Percentiles rank a stretch among this genome's conserved stretches.
Conservation (phyloP, 1,140 invertebrate genomes). For the Alviniconcha marisindica region DNA sequence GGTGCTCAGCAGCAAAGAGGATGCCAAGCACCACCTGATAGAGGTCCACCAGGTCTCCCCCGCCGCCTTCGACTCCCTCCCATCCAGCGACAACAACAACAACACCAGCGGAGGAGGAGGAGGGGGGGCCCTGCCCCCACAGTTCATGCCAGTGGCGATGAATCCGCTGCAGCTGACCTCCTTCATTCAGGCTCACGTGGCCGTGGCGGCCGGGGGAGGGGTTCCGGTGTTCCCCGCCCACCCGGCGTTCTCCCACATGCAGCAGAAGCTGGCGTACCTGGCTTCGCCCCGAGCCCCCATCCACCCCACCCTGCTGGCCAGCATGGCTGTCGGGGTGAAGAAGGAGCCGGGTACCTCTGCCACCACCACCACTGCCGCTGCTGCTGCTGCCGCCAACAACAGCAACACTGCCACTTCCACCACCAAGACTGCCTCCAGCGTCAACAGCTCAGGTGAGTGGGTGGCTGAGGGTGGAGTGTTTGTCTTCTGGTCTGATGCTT, state of each 20-base stretch:
- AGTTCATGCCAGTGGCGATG: not conserved
- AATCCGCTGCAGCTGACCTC: not conserved
- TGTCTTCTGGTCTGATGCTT: too few relatives aligned
- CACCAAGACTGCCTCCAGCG: too few relatives aligned
- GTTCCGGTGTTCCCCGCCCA: not conserved
- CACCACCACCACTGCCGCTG: too few relatives aligned
- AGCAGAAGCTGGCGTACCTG: slow-evolving; percentile 32
- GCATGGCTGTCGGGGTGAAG: not conserved
- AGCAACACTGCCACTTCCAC: too few relatives aligned
- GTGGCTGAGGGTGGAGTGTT: too few relatives aligned
- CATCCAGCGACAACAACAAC: slow-evolving; percentile 29
- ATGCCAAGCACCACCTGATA: not conserved
- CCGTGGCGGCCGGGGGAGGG: not conserved
- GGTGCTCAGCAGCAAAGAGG: slow-evolving; percentile 20
- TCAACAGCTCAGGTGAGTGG: too few relatives aligned
- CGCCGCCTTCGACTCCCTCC: not conserved
- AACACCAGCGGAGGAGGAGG: not conserved
- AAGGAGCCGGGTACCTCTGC: slow-evolving; percentile 20
- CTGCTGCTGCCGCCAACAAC: too few relatives aligned
- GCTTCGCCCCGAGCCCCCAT: not conserved
- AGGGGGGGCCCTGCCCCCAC: not conserved
- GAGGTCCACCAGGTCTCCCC: slow-evolving; percentile 28
- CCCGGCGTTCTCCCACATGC: slow-evolving; percentile 23
- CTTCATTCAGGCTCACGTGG: slow-evolving; percentile 8
- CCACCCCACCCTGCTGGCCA: not conserved